Percentiles rank a stretch among this genome's conserved stretches.
Evolutionary conservation across 2,113 vertebrate species (phyloP).

Genomic region (Hymenochirus boettgeri): DNA sequence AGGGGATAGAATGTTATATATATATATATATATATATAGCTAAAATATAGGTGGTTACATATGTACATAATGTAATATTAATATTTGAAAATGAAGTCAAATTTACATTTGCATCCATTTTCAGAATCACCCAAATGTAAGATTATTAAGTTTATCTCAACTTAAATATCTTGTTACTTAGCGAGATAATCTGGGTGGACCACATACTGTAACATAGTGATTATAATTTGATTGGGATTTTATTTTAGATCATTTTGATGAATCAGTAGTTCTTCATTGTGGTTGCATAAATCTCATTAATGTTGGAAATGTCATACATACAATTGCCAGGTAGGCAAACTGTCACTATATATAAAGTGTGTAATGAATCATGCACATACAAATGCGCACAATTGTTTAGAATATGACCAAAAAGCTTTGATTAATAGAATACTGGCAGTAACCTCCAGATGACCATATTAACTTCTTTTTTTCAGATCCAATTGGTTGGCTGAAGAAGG

Average conservation of each 20-base stretch:
- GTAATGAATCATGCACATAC: not conserved
- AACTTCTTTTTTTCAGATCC: not conserved
- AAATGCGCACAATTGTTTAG: not conserved
- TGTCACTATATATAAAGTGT: not conserved
- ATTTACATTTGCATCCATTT: no score
- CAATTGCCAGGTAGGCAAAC: not conserved
- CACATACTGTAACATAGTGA: not conserved
- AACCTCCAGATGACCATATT: not conserved
- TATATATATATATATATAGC: no score
- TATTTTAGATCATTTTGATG: not conserved
- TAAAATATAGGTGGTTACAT: no score
- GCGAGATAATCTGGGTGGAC: not conserved
- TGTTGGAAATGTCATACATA: not conserved
- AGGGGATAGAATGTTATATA: no score
- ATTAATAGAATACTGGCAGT: not conserved
- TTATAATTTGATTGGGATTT: not conserved
- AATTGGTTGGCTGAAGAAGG: not conserved
- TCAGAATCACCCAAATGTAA: no score
- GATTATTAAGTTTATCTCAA: not conserved
- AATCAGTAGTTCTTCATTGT: not conserved
- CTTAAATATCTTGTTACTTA: no score
- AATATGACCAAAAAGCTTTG: not conserved
- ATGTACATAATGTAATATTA: no score
- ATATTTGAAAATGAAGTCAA: no score
- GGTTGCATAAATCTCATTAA: not conserved